Evolutionary conservation across 2,797 vertebrate species (phyloP), one percentile per base, ranked within the genome.

Genomic region (Sebastes trivittatus): DNA sequence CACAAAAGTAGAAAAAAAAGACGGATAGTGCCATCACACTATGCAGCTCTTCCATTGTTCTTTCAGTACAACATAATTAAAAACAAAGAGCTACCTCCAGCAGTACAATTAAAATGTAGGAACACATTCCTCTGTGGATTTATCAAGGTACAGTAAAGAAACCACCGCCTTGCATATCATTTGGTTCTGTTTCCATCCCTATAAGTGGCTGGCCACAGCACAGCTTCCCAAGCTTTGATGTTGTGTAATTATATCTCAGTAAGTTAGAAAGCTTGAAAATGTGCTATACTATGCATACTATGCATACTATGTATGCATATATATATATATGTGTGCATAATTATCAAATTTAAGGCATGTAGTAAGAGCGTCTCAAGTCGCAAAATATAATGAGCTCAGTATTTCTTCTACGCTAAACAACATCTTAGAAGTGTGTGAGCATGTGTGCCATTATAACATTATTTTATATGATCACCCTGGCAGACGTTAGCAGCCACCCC

Each of bases 401-500:
- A 36, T 36, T 49, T n/a, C 23, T 54, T 27, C 6, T 32, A 9
- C 7, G 32, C 20, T n/a, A 32, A 68, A 65, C 25, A 61, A 65
- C 52, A 23, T 83, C 29, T 68, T 63, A 18, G 11, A 22, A 68
- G 61, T 7, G 64, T 20, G 36, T 56, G 7, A 29, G 42, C n/a
- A 36, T 20, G 60, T 20, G 38, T 32, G 80, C 38, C 2, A 0
- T 18, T 46, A 0, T 66, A 30, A 54, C 73, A 59, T 54, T 73
- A 72, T 78, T 83, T 78, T 71, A 55, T 52, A 84, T 78, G 11
- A 56, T 69, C 66, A 75, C 61, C n/a, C 58, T 46, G 87, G 75
- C 87, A 89, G 79, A 75, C 87, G 70, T 89, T 81, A 86, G 77
- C 72, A 52, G 80, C 49, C 62, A 7, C 77, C 54, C 27, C 38